Evolutionary conservation across 2,888 invertebrate genomes (phyloP).

Genomic region (Standfussiana lucernea): DNA sequence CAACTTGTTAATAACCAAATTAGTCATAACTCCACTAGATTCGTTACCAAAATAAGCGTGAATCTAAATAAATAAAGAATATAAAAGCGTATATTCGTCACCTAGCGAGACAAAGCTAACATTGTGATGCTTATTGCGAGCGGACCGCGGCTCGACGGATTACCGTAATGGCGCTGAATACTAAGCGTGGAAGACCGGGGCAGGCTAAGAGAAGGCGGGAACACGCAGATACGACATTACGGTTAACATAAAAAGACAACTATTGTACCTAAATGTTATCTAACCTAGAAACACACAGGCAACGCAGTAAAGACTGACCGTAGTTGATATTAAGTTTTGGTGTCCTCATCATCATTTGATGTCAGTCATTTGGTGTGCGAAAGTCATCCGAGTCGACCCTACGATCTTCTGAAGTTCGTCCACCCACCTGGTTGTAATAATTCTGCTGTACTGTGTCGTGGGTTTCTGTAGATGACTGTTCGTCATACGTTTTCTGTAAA

Average conservation of each 20-base stretch:
- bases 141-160: constrained; percentile 75
- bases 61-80: constrained; percentile 35
- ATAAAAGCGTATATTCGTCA: constrained; percentile 54
- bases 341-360: background rate
- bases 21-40: background rate
- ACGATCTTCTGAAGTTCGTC: background rate
- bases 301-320: too few species aligned
- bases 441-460: background rate
- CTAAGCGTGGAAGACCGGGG: constrained; percentile 64
- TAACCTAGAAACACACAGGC: too few species aligned
- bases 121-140: constrained; percentile 76
- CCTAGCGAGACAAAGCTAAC: constrained; percentile 71
- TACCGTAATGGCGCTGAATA: constrained; percentile 78
- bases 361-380: background rate
- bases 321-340: background rate
- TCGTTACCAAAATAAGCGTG: background rate
- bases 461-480: background rate
- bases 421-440: background rate
- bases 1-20: background rate
- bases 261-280: constrained; percentile 10
- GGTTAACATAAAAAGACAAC: background rate
- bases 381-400: background rate
- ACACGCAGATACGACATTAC: constrained; percentile 12
- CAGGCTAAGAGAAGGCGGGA: constrained; percentile 28
- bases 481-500: background rate